These are phyloP conservation scores for Theocolax elegans DNA, from an alignment of 1,140 invertebrate species.

Conservation along the genomic window DNA sequence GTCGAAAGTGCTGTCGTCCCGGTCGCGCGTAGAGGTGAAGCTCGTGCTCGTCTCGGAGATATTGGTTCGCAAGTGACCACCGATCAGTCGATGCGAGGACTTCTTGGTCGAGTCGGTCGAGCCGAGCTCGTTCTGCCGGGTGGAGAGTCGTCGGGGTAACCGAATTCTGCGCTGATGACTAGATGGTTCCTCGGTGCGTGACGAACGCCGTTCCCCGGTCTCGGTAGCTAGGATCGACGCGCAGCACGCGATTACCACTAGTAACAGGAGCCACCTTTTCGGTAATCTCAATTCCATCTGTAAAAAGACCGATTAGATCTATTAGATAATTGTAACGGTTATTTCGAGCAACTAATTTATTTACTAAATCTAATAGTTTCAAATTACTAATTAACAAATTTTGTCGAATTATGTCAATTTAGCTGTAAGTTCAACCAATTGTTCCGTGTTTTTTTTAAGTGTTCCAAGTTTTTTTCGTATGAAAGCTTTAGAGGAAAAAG, in stretches of 20 bases:
- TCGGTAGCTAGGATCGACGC: conserved; percentile 42
- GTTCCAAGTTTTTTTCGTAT: too few relatives aligned
- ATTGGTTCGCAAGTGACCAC: conserved; percentile 68
- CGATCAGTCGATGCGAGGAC: conserved; percentile 69
- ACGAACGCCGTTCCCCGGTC: conserved; percentile 6
- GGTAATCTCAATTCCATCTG: conserved; percentile 55
- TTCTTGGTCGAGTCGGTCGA: conserved; percentile 51
- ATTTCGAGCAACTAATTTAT: too few relatives aligned
- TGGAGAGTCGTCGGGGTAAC: conserved; percentile 35
- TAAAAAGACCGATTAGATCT: conserved; percentile 28
- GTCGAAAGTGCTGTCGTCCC: conserved; percentile 52
- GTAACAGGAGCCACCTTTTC: conserved; percentile 34
- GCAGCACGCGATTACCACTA: conserved; percentile 46
- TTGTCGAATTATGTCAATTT: not conserved
- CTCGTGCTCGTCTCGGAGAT: not conserved
- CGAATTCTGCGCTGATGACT: conserved; percentile 29
- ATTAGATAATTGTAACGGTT: too few relatives aligned
- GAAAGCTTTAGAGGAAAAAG: too few relatives aligned
- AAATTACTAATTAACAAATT: not conserved
- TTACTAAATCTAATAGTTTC: not conserved
- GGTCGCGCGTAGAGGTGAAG: conserved; percentile 30
- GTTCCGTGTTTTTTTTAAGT: not conserved
- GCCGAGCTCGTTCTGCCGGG: conserved; percentile 49
- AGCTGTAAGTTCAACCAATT: too few relatives aligned
- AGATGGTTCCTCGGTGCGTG: conserved; percentile 42